Base-by-base conservation (phyloP, 2,113 vertebrate genomes). In the Sorex araneus region DNA sequence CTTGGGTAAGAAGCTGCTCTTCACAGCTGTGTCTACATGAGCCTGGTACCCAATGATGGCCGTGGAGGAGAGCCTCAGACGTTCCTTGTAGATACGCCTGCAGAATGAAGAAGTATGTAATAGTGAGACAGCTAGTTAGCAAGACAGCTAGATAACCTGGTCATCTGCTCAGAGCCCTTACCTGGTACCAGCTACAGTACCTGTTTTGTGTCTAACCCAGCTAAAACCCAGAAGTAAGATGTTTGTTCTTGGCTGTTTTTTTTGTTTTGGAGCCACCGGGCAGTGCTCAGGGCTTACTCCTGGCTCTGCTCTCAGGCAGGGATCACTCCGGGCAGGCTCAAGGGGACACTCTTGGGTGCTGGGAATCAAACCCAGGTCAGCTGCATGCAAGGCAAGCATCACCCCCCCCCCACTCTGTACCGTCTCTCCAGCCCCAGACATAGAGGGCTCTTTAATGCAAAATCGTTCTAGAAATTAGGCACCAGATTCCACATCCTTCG, bases 31-130 rank as follows among this genome's bases (percentile, higher is more conserved):
- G 89, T 99, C 98, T 0, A 98, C 98, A 0, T 99, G 98, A 45
- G 97, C 97, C 96, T 99, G 98, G 96, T 99, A 99, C 25, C 99
- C 99, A 2, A 99, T 99, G 79, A 97, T 88, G 34, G 98, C 97
- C 87, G 98, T 99, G 2, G 94, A 75, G 0, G 98, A 98, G 40
- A 99, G 97, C 28, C 98, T 98, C 54, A 99, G 97, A 64, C 92
- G 96, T 77, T 99, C 98, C 95, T 99, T 99, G 96, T 98, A 99
- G 75, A 98, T 80, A 0, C 95, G 98, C 86, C 99, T 99, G 92
- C 32, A 27, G 47, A 27, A 54, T 3, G 34, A 16, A 50, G 63
- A 1, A 0, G 45, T 10, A 19, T 15, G 78, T 63, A 23, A 84
- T 12, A 43, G 74, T 7, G 43, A 84, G 63, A 80, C 28, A 69